A percentile compares a stretch with the other conserved stretches of the same genome.
These are phyloP conservation scores for Rana temporaria DNA, from an alignment of 2,113 vertebrate genomes.

Conservation along the genomic window DNA sequence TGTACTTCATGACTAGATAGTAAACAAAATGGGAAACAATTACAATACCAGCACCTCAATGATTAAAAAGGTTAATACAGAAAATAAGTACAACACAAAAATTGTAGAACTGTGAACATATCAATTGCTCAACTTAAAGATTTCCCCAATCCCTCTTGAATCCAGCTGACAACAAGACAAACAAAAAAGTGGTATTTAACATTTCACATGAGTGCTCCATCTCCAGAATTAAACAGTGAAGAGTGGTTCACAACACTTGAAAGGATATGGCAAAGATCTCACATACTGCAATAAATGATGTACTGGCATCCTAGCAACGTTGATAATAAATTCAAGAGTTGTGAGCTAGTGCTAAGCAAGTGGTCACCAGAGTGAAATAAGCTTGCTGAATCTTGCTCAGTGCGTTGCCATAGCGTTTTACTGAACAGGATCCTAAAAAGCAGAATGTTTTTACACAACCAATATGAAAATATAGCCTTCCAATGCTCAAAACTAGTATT, in stretches of 20 bases:
- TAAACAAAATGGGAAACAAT: constrained; percentile 12
- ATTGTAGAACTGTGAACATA: background rate
- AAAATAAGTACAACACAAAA: background rate
- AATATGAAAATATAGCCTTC: too few relatives aligned
- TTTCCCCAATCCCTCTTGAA: background rate
- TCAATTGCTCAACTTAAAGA: background rate
- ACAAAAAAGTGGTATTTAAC: background rate
- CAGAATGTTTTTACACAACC: background rate
- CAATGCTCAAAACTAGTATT: too few relatives aligned
- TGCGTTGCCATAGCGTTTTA: background rate
- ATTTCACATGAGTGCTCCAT: background rate
- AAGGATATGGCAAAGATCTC: background rate
- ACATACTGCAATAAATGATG: background rate
- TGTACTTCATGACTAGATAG: constrained; percentile 27
- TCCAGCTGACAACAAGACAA: background rate
- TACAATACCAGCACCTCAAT: constrained; percentile 26
- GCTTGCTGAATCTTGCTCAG: background rate
- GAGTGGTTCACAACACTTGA: background rate
- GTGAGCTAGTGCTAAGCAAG: background rate
- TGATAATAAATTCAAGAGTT: background rate
- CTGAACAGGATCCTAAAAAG: background rate
- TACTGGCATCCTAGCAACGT: too few relatives aligned
- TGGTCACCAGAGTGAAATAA: background rate
- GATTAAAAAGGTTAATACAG: constrained; percentile 9
- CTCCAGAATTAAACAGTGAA: background rate